These are phyloP conservation scores for Mugil cephalus DNA, from an alignment of 2,113 vertebrate genomes.

Conservation along the genomic window DNA sequence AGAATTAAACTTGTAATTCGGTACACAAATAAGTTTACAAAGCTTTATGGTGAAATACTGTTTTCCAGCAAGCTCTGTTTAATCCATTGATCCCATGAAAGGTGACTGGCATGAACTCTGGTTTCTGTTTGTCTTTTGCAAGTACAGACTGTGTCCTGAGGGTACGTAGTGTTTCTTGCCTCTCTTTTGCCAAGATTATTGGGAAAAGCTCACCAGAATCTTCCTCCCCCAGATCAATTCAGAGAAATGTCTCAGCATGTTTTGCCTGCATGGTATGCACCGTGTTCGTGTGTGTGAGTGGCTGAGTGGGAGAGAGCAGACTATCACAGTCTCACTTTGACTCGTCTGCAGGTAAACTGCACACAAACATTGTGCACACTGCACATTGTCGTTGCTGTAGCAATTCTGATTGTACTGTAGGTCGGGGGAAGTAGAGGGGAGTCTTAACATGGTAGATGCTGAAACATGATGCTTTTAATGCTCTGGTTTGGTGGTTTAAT, in stretches of 20 bases:
- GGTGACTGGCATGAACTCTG: constrained; percentile 23
- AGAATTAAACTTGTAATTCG: not conserved
- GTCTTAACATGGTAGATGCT: constrained; percentile 1
- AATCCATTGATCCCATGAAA: constrained; percentile 10
- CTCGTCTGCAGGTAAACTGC: constrained; percentile 32
- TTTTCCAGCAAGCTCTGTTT: constrained; percentile 7
- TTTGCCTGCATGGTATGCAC: constrained; percentile 67
- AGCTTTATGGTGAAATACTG: not conserved
- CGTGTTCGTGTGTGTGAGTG: constrained; percentile 27
- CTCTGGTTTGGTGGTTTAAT: constrained; percentile 16
- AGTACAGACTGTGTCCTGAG: constrained; percentile 32
- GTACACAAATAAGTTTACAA: not conserved
- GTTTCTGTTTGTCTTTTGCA: constrained; percentile 62
- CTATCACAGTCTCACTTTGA: constrained; percentile 53
- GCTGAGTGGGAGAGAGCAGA: constrained; percentile 46
- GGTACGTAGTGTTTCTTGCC: constrained; percentile 38
- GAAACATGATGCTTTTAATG: not conserved
- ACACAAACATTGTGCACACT: constrained; percentile 26
- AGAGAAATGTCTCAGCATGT: constrained; percentile 76
- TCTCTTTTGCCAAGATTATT: constrained; percentile 52
- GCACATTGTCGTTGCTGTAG: constrained; percentile 52
- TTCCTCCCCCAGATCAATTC: constrained; percentile 59
- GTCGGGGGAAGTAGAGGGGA: not conserved
- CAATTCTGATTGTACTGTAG: constrained; percentile 37
- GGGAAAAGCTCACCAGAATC: constrained; percentile 55